phyloP scores from a whole-genome alignment of 2,797 vertebrate genomes.

The Babyrousa celebensis region DNA sequence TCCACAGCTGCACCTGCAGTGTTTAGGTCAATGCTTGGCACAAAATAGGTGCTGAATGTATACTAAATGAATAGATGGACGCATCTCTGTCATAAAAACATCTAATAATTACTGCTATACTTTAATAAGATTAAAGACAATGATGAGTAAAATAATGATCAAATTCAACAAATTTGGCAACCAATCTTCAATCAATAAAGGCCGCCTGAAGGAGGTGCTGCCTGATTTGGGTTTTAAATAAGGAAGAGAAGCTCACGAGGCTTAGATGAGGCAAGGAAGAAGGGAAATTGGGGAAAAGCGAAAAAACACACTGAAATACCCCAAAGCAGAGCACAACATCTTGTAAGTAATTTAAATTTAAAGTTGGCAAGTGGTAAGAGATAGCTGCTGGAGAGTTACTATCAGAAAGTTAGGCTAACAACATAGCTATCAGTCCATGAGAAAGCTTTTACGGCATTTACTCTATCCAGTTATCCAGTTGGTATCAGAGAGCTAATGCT shows the following conservation, averaged over 20 bases:
- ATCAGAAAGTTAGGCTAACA: background rate
- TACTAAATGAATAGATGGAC: background rate
- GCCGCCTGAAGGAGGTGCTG: background rate
- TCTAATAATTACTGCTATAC: background rate
- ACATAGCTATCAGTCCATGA: background rate
- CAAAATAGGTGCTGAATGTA: background rate
- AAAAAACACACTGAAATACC: background rate
- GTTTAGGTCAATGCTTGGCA: background rate
- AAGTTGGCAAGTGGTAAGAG: background rate
- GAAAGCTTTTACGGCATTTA: background rate
- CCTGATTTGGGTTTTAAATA: background rate
- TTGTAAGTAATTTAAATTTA: background rate
- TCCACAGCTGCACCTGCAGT: background rate
- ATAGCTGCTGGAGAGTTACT: background rate
- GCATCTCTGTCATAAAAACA: background rate
- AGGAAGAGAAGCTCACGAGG: background rate
- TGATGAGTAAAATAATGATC: background rate
- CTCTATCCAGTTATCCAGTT: background rate
- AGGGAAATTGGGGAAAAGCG: background rate
- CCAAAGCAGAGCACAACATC: background rate
- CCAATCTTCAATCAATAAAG: background rate
- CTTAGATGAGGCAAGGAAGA: background rate
- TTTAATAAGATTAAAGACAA: constrained; percentile 41
- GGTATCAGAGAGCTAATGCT: background rate
- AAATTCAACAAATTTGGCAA: constrained; percentile 44